Evolutionary conservation across 2,888 invertebrate genomes (phyloP).

Genomic region (Limnephilus rhombicus): DNA sequence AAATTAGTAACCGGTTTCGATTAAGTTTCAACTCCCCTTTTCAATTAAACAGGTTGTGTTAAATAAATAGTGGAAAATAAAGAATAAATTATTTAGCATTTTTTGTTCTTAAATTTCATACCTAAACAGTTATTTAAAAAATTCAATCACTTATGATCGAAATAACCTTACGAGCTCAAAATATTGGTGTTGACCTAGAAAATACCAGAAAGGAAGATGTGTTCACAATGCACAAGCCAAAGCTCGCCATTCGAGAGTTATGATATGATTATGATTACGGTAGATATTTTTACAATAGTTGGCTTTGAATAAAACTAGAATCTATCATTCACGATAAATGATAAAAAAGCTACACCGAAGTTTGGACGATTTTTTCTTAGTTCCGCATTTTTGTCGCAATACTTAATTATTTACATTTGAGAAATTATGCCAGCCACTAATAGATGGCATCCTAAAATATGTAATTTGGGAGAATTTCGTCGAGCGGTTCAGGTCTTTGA

Average conservation of each 20-base stretch:
- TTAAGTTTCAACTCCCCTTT: no score
- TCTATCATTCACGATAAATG: no score
- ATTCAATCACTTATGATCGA: background rate
- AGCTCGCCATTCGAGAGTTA: background rate
- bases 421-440: conserved; percentile 14
- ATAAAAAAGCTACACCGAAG: background rate
- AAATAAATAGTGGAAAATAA: no score
- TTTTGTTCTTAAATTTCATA: no score
- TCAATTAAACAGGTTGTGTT: no score
- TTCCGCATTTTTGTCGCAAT: background rate
- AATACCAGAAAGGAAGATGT: background rate
- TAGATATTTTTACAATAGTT: no score
- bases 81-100: no score
- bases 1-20: no score
- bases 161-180: background rate
- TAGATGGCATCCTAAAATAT: conserved; percentile 15
- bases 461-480: background rate
- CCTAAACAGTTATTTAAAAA: background rate
- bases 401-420: conserved; percentile 3
- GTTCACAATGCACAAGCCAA: background rate
- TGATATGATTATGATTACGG: no score
- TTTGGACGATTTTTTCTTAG: background rate
- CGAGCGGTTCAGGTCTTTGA: conserved; percentile 47
- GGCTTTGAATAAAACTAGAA: no score
- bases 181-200: background rate